A percentile compares a stretch with the other conserved stretches of the same genome.
phyloP scores from a whole-genome alignment of 2,888 invertebrate species.

The Hoplodrina ambigua region DNA sequence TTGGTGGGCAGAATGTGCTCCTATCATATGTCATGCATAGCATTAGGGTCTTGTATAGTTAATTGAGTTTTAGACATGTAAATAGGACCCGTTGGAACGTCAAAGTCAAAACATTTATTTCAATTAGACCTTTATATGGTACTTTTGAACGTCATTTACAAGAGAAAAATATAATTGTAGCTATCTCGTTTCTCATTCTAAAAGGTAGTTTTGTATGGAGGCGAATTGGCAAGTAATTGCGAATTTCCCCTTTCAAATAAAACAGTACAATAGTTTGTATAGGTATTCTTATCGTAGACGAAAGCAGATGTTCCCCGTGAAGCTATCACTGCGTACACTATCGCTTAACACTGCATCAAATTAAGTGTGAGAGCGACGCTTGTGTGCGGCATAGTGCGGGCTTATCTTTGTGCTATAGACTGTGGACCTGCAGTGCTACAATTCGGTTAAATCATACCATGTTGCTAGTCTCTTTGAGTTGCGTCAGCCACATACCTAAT shows the following conservation, averaged over 20 bases:
- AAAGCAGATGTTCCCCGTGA: slow-evolving; percentile 25
- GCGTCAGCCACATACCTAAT: not conserved
- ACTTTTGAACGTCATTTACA: no score
- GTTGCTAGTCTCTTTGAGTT: not conserved
- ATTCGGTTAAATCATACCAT: not conserved
- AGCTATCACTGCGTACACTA: not conserved
- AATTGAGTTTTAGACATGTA: slow-evolving; percentile 43
- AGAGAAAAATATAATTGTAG: no score
- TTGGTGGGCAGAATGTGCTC: slow-evolving; percentile 10
- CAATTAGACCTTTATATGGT: no score
- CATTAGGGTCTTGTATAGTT: slow-evolving; percentile 25
- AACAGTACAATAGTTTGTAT: no score
- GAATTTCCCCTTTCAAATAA: no score
- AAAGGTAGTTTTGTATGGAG: no score
- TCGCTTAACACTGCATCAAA: slow-evolving; percentile 14
- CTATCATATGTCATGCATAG: slow-evolving; percentile 26
- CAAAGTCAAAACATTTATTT: no score
- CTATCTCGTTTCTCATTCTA: no score
- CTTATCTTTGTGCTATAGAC: slow-evolving; percentile 12
- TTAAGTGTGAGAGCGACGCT: not conserved
- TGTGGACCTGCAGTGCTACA: not conserved
- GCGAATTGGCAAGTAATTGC: no score
- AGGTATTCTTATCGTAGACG: no score
- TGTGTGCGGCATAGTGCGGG: not conserved
- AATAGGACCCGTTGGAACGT: slow-evolving; percentile 18